Evolutionary conservation across 2,797 vertebrate genomes (phyloP).

Genomic region (Ctenochaetus hawaiiensis): DNA sequence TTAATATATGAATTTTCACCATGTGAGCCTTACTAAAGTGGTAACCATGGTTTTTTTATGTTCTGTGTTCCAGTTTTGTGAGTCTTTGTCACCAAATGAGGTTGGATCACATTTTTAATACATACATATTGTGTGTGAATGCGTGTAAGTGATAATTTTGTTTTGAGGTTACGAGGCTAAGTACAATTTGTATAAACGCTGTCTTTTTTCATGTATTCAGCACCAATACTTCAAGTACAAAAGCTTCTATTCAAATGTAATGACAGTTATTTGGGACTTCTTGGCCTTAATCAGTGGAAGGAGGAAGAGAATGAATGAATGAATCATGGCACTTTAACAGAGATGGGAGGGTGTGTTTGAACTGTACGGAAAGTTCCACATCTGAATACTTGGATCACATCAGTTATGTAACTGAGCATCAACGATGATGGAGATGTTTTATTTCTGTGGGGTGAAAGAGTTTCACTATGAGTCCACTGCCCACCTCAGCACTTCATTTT

Average conservation of each 20-base stretch:
- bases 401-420: slow-evolving; percentile 40
- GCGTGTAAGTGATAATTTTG: slow-evolving; percentile 2
- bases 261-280: background rate
- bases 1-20: background rate
- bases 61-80: background rate
- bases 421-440: slow-evolving; percentile 29
- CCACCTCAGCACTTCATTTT: slow-evolving; percentile 24
- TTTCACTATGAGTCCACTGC: slow-evolving; percentile 9
- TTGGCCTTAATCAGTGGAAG: background rate
- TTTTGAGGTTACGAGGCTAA: background rate
- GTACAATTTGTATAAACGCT: background rate
- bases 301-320: background rate
- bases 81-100: slow-evolving; percentile 8
- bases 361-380: slow-evolving; percentile 18
- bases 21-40: too few relatives aligned
- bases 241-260: background rate
- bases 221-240: background rate
- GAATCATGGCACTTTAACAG: background rate
- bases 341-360: slow-evolving; percentile 4
- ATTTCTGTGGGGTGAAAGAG: background rate
- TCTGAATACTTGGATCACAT: slow-evolving; percentile 27
- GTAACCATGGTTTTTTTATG: too few relatives aligned
- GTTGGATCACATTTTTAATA: slow-evolving; percentile 5
- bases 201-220: background rate
- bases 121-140: background rate